Evolutionary conservation across 2,888 invertebrate genomes (phyloP).

Genomic region (Mythimna loreyi): DNA sequence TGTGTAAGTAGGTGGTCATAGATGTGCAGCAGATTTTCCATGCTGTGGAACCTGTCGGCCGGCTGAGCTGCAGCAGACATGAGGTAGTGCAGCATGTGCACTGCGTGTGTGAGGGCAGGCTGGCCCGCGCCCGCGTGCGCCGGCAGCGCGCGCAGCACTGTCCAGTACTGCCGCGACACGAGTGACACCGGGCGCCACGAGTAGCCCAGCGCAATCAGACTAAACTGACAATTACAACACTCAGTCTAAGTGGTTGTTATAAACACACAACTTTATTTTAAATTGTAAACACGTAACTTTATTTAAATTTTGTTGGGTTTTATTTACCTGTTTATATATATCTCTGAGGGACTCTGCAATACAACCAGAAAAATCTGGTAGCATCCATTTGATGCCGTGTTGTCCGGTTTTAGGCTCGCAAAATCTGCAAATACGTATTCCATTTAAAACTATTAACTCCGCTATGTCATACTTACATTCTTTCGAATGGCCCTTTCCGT

Average conservation of each 20-base stretch:
- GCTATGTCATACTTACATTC: too few relatives aligned
- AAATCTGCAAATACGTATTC: conserved; percentile 74
- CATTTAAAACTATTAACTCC: not conserved
- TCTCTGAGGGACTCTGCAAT: conserved; percentile 92
- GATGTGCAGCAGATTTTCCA: conserved; percentile 92
- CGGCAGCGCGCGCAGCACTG: conserved; percentile 87
- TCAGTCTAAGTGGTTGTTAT: not conserved
- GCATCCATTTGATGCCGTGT: conserved; percentile 93
- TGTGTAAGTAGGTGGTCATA: conserved; percentile 82
- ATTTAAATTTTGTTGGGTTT: not conserved
- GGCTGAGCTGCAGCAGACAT: conserved; percentile 79
- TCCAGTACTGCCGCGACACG: conserved; percentile 90
- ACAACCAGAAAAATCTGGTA: conserved; percentile 94
- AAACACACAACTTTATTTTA: not conserved
- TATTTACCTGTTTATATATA: conserved; percentile 91
- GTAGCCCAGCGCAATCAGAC: conserved; percentile 91
- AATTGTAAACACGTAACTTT: not conserved
- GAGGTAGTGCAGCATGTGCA: conserved; percentile 90
- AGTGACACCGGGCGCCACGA: conserved; percentile 90
- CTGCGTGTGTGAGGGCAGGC: conserved; percentile 90
- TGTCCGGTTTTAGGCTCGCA: conserved; percentile 86
- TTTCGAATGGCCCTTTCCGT: too few relatives aligned
- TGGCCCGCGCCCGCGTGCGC: conserved; percentile 93
- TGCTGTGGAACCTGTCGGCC: conserved; percentile 88
- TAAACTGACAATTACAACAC: conserved; percentile 74